phyloP scores from a whole-genome alignment of 2,797 vertebrate species.

The Melanotaenia maccullochi region DNA sequence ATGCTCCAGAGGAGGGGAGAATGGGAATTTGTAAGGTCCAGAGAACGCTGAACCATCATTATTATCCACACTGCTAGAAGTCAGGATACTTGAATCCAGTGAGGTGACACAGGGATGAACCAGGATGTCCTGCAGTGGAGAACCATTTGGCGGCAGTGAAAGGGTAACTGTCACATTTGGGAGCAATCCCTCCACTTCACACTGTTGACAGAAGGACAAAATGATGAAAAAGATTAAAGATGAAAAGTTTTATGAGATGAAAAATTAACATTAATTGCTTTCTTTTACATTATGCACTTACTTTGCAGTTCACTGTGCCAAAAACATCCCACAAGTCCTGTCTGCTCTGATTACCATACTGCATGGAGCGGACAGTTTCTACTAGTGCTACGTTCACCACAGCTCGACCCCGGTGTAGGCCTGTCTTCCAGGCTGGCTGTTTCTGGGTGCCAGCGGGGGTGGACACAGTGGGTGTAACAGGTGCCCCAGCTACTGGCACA shows the following conservation, averaged over 20 bases:
- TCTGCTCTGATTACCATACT: constrained; percentile 87
- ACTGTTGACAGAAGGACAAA: constrained; percentile 77
- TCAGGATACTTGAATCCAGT: constrained; percentile 89
- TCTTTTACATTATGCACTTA: constrained; percentile 69
- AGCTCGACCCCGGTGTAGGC: constrained; percentile 87
- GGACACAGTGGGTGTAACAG: constrained; percentile 48
- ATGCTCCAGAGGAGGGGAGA: constrained; percentile 90
- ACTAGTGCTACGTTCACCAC: constrained; percentile 87
- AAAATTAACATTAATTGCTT: not conserved
- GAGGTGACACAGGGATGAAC: constrained; percentile 95
- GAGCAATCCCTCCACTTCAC: constrained; percentile 93
- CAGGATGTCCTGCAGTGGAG: constrained; percentile 93
- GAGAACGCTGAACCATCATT: constrained; percentile 89
- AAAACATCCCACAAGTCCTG: constrained; percentile 93
- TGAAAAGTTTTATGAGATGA: too few species aligned
- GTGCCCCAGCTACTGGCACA: constrained; percentile 67
- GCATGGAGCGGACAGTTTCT: constrained; percentile 93
- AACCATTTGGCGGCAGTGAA: constrained; percentile 90
- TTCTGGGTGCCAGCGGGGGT: constrained; percentile 80
- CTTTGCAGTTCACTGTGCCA: constrained; percentile 93
- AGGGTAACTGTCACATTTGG: constrained; percentile 91
- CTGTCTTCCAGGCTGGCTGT: constrained; percentile 91
- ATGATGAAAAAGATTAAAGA: not conserved
- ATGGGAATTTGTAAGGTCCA: constrained; percentile 95
- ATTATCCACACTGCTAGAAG: constrained; percentile 87